These are phyloP conservation scores for Acanthornis magna DNA, from an alignment of 2,797 vertebrate species.

Conservation along the genomic window DNA sequence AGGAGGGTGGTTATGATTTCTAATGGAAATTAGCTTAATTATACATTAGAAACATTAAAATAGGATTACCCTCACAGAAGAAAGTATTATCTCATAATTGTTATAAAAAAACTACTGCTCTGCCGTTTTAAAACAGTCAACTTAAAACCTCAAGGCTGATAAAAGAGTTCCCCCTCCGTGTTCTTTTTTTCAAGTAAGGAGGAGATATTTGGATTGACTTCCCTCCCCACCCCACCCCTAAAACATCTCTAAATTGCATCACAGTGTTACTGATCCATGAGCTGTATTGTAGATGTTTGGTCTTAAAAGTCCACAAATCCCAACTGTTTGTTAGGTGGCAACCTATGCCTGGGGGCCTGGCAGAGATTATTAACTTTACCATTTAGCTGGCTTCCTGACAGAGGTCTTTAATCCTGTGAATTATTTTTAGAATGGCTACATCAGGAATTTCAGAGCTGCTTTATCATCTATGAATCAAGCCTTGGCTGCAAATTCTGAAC, in stretches of 20 bases:
- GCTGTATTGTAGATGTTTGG: not conserved
- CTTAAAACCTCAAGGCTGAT: not conserved
- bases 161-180: not conserved
- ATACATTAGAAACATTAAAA: not conserved
- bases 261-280: not conserved
- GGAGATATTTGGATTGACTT: not conserved
- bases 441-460: not conserved
- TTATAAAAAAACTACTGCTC: not conserved
- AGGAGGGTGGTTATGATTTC: not conserved
- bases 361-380: not conserved
- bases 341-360: not conserved
- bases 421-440: slow-evolving; percentile 18
- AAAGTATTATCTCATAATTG: not conserved
- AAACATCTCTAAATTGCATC: not conserved
- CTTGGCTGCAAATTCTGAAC: not conserved
- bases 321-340: not conserved
- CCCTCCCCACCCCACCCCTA: not conserved
- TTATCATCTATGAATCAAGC: not conserved
- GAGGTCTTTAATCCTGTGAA: not conserved
- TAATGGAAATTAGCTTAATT: not conserved
- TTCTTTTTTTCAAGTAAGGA: not conserved
- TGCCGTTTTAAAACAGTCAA: not conserved
- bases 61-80: not conserved
- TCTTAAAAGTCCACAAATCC: not conserved
- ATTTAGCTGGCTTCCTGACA: not conserved